Conservation (phyloP, 2,888 invertebrate species). For the Caenorhabditis sulstoni region DNA sequence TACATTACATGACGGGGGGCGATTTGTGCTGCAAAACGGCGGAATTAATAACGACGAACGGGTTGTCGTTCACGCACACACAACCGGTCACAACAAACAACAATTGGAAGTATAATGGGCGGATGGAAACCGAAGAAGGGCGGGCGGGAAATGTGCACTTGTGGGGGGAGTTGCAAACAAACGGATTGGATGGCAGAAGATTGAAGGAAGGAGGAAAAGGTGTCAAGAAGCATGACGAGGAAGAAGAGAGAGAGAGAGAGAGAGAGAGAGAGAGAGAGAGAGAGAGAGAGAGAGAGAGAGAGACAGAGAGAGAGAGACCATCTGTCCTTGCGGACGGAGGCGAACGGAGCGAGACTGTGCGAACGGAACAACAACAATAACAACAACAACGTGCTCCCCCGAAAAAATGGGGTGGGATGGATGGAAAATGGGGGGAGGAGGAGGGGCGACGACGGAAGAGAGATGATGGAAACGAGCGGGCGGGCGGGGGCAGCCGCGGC, state of each 20-base stretch:
- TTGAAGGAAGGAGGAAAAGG: constrained; percentile 12
- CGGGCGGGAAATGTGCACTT: constrained; percentile 19
- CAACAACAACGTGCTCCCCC: constrained; percentile 15
- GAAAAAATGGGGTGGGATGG: background rate
- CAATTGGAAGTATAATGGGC: constrained; percentile 6
- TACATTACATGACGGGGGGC: constrained; percentile 29
- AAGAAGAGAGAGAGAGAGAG: constrained; percentile 16
- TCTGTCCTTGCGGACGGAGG: constrained; percentile 37
- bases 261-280: constrained; percentile 27
- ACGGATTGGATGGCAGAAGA: constrained; percentile 6
- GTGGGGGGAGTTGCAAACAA: background rate
- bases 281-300: constrained; percentile 3
- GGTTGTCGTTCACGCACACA: constrained; percentile 3
- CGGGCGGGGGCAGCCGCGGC: constrained; percentile 17
- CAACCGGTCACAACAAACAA: constrained; percentile 32
- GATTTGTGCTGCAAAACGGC: constrained; percentile 1
- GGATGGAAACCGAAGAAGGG: constrained; percentile 4
- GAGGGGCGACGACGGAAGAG: constrained; percentile 6
- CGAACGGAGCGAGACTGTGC: constrained; percentile 28
- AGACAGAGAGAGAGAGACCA: constrained; percentile 29
- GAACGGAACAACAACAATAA: constrained; percentile 29
- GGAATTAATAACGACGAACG: constrained; percentile 3
- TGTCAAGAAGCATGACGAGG: constrained; percentile 22
- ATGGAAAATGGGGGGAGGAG: constrained; percentile 21
- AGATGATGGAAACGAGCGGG: constrained; percentile 16